These are phyloP conservation scores for Abramis brama DNA, from an alignment of 2,113 vertebrate species.

Conservation along the genomic window DNA sequence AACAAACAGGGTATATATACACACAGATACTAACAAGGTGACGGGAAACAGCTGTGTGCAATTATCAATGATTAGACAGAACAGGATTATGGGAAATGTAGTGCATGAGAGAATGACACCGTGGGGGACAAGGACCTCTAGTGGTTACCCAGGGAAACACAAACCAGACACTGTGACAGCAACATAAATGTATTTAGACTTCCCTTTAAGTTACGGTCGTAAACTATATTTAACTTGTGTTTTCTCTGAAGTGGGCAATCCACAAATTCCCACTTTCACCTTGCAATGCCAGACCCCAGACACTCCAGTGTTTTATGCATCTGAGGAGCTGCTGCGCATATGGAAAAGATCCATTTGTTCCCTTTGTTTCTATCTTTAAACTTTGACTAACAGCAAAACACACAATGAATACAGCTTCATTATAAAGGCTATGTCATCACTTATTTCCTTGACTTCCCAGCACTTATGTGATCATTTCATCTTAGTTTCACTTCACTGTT, in stretches of 20 bases:
- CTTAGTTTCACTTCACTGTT: neutral
- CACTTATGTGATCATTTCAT: constrained; percentile 19
- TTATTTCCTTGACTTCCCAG: neutral
- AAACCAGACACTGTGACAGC: too few relatives aligned
- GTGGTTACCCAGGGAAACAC: too few relatives aligned
- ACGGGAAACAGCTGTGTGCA: too few relatives aligned
- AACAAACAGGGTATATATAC: too few relatives aligned
- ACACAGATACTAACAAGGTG: too few relatives aligned
- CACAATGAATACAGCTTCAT: constrained; percentile 60
- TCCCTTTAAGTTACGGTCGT: neutral
- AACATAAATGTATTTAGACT: neutral
- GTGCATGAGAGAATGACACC: too few relatives aligned
- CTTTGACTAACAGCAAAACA: neutral
- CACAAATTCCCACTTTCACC: neutral
- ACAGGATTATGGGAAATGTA: too few relatives aligned
- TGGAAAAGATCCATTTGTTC: neutral
- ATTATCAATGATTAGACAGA: too few relatives aligned
- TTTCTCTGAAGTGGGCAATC: neutral
- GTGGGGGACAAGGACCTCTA: too few relatives aligned
- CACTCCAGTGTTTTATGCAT: neutral
- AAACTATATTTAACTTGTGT: neutral
- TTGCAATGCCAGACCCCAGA: neutral
- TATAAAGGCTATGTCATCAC: constrained; percentile 63
- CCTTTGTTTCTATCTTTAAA: too few relatives aligned
- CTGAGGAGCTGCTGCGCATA: neutral